Base-by-base conservation (phyloP, 2,797 vertebrate genomes). In the Enteromius radiatus region DNA sequence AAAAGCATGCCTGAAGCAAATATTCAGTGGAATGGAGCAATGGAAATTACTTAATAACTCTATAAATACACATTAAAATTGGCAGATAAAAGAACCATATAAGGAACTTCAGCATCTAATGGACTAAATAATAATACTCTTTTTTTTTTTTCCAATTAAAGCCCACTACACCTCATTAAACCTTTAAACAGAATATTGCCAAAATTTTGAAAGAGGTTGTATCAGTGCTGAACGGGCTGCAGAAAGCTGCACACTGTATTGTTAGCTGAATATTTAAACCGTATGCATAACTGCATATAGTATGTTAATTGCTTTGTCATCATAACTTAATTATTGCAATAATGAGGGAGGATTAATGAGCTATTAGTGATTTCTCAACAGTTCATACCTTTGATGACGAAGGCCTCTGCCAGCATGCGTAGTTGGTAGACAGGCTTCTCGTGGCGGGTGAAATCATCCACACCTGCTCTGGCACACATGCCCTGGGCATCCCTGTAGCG, bases 401-500 rank as follows among this genome's bases (percentile, higher is more conserved):
- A 97, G 1, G 97, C 96, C 92, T 99, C 98, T 0, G 98, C 94
- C 88, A 99, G 90, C 89, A 99, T 93, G 43, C 97, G 96, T 86
- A 99, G 95, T 90, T 96, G 89, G 84, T 99, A 99, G 78, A 96
- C 89, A 0, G 97, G 97, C 87, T 97, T 95, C 71, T 95, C 94
- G 7, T 96, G 96, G 80, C 93, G 86, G 0, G 94, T 94, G 68
- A 99, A 91, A 84, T 97, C 96, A 61, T 99, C 98, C 26, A 99
- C 95, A 52, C 96, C 96, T 8, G 96, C 96, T 84, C 93, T 94
- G 2, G 96, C 97, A 23, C 98, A 99, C 98, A 99, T 98, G 86
- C 98, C 98, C 93, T 97, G 93, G 36, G 98, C 96, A 26, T 99
- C 98, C 85, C 97, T 91, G 92, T 96, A 98, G 1, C 94, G 95